Base-by-base conservation (phyloP, 2,888 invertebrate species). In the Siphonodentalium dalli region DNA sequence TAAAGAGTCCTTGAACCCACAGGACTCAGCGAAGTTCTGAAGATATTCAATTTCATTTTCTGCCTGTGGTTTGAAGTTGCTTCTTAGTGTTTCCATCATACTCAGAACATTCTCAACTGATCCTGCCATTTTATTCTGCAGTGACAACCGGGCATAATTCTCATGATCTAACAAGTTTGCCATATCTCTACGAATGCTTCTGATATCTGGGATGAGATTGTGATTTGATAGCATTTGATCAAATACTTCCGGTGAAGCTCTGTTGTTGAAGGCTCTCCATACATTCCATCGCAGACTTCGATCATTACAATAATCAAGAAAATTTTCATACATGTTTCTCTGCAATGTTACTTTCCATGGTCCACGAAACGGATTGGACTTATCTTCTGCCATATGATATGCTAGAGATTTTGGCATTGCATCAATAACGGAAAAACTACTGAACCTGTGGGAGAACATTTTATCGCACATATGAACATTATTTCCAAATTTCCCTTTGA, bases 121-220 rank as follows among this genome's bases (percentile, higher is more conserved):
- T 8, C 89, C 90, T 7, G 93, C 92, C 93, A 96, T 89, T 85
- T 94, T 95, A 0, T 93, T 93, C 83, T 91, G 89, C 92, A 96
- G 92, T 31, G 91, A 92, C 89, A 95, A 88, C 33, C 93, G 89
- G 0, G 88, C 89, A 81, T 85, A 95, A 47, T 86, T 87, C 58
- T 89, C 85, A 78, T 87, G 96, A 0, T 95, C 94, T 9, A 95
- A 82, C 13, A 88, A 70, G 62, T 87, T 84, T 0, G 94, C 93
- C 72, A 91, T 88, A 33, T 89, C 87, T 37, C 83, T 82, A 63
- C 92, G 86, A 33, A 87, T 76, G 39, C 78, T 83, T 31, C 94
- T 85, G 46, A 96, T 90, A 73, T 89, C 88, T 77, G 93, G 92
- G 51, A 95, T 80, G 73, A 88, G 83, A 0, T 87, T 83, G 74